These are phyloP conservation scores for Scelioninae gen. 2 DNA, from an alignment of 2,888 invertebrate species.

Conservation along the genomic window DNA sequence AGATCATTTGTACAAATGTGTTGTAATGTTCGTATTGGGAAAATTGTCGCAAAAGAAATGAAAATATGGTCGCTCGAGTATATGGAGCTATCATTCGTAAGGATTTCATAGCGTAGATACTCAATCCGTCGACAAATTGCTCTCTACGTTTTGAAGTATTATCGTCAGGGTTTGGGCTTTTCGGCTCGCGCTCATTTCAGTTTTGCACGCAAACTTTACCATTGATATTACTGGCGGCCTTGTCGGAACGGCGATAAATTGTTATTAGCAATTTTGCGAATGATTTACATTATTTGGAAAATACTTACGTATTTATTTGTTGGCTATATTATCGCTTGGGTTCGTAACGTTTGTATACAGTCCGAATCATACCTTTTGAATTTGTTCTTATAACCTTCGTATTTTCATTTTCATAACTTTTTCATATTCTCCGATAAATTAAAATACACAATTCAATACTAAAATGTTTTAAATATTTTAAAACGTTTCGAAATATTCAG, in stretches of 20 bases:
- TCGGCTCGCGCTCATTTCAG: not conserved
- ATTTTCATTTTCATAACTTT: too few relatives aligned
- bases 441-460: too few relatives aligned
- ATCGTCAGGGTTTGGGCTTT: slow-evolving; percentile 20
- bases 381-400: slow-evolving; percentile 13
- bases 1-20: slow-evolving; percentile 42
- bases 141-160: slow-evolving; percentile 62
- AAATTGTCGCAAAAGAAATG: slow-evolving; percentile 7
- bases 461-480: too few relatives aligned
- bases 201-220: slow-evolving; percentile 19
- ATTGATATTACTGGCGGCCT: slow-evolving; percentile 26
- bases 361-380: slow-evolving; percentile 9
- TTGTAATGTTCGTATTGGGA: slow-evolving; percentile 15
- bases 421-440: too few relatives aligned
- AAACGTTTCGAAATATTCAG: too few relatives aligned
- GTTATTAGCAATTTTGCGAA: slow-evolving; percentile 43
- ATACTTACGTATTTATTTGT: slow-evolving; percentile 43
- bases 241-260: slow-evolving; percentile 47
- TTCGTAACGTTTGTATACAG: slow-evolving; percentile 23
- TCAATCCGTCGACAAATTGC: slow-evolving; percentile 52
- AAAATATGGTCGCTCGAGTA: slow-evolving; percentile 26
- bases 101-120: slow-evolving; percentile 50
- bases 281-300: slow-evolving; percentile 29
- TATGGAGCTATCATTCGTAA: slow-evolving; percentile 23
- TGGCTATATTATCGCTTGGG: slow-evolving; percentile 19